Evolutionary conservation across 2,113 vertebrate genomes (phyloP).

Genomic region (Pteruthius melanotis): DNA sequence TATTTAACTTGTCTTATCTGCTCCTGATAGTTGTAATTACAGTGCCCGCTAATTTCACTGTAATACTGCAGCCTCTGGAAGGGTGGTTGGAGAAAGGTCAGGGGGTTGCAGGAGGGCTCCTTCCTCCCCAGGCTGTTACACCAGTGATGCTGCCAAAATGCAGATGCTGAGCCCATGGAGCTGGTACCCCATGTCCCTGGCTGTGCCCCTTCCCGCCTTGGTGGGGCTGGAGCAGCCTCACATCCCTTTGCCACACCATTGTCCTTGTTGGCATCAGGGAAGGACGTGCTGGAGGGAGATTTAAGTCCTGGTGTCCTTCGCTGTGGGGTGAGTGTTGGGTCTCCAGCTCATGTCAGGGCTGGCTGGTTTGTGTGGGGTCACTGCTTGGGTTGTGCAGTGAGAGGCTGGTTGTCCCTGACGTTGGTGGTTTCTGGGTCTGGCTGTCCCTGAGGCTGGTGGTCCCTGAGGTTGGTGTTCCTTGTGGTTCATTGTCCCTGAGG

Average conservation of each 20-base stretch:
- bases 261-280: neutral
- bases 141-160: neutral
- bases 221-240: neutral
- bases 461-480: too few species aligned
- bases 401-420: neutral
- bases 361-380: neutral
- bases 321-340: accelerated
- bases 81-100: constrained; percentile 8
- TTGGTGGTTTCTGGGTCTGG: neutral
- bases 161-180: accelerated
- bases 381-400: neutral
- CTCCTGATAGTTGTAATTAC: constrained; percentile 67
- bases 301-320: neutral
- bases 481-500: accelerated
- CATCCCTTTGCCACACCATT: accelerated
- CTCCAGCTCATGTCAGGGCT: neutral
- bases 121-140: neutral
- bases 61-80: neutral
- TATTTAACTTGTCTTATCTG: constrained; percentile 76
- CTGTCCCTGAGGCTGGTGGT: neutral
- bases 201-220: neutral
- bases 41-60: constrained; percentile 55
- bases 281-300: neutral
- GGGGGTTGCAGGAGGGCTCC: neutral
- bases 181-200: neutral